Base-by-base conservation (phyloP, 2,888 invertebrate species). In the Thera britannica region DNA sequence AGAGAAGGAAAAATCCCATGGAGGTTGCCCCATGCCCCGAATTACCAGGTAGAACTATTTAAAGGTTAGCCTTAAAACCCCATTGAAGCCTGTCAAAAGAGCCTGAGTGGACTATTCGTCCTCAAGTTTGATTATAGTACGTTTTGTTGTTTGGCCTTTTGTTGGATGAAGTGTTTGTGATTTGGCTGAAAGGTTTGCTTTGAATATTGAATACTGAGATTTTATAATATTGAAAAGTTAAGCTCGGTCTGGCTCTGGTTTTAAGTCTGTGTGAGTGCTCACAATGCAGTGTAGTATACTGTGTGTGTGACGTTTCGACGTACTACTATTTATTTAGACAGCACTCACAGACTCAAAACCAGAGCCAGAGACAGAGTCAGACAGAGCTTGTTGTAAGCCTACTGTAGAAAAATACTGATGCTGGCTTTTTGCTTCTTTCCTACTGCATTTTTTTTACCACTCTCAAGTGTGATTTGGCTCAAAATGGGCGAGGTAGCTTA, bases 1-100 rank as follows among this genome's bases (percentile, higher is more conserved):
- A 80, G 74, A 74, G 75, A 67, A 75, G 71, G 74, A 77, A 79
- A 65, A 60, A 51, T 4, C 9, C 61, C 23, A 60, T 48, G 34
- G n/a, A 49, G 68, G 61, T 64, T 35, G 58, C 76, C 71, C 59
- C 34, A 75, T 77, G 65, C 48, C 61, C 63, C 71, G 65, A 75
- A 76, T 72, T 70, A 72, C 71, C 83, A 85, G 84, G 83, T 84
- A 85, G 76, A 75, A 64, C 34, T 48, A 51, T 62, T 62, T 59
- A 51, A 58, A 44, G 54, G 62, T 68, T 52, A 38, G 58, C 63
- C 56, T 58, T 48, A 61, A 58, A 56, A 55, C 55, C 64, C 65
- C 58, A 69, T 69, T 65, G 58, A 65, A 35, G 61, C 56, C 67
- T 71, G 72, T 75, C 73, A 73, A 73, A 72, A 72, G 72, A 52